phyloP scores from a whole-genome alignment of 2,888 invertebrate genomes.

The Cephalotes varians region DNA sequence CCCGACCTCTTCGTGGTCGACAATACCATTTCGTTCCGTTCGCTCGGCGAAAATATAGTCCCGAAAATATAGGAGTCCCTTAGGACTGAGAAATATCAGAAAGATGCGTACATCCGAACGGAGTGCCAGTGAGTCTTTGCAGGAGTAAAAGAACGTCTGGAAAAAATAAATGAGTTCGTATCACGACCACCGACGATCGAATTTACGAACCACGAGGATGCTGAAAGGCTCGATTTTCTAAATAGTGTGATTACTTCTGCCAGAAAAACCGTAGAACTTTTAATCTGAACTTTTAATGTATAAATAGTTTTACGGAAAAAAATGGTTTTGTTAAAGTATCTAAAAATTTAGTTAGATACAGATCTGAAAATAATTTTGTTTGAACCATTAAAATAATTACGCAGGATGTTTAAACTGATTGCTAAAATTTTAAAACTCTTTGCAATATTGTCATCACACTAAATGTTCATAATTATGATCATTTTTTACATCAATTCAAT shows the following conservation, averaged over 20 bases:
- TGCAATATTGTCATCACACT: too few species aligned
- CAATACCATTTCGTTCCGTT: constrained; percentile 38
- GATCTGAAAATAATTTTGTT: too few species aligned
- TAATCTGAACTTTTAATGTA: background rate
- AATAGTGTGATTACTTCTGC: background rate
- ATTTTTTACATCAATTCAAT: too few species aligned
- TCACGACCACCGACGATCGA: constrained; percentile 9
- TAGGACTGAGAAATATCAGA: background rate
- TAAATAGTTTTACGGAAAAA: too few species aligned
- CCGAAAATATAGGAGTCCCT: background rate
- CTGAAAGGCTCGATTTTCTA: background rate
- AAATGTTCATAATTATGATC: too few species aligned
- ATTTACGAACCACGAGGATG: background rate
- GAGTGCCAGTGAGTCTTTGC: constrained; percentile 39
- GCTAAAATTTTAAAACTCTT: too few species aligned
- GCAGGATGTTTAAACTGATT: too few species aligned
- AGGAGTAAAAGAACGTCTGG: constrained; percentile 32
- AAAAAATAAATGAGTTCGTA: constrained; percentile 66
- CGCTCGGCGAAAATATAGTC: constrained; percentile 17
- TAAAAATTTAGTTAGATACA: background rate
- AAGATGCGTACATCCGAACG: constrained; percentile 30
- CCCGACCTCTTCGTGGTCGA: constrained; percentile 70
- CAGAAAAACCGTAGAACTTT: background rate
- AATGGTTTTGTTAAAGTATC: too few species aligned
- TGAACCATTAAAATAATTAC: too few species aligned